These are phyloP conservation scores for Melospiza melodia DNA, from an alignment of 2,113 vertebrate genomes.

Conservation along the genomic window DNA sequence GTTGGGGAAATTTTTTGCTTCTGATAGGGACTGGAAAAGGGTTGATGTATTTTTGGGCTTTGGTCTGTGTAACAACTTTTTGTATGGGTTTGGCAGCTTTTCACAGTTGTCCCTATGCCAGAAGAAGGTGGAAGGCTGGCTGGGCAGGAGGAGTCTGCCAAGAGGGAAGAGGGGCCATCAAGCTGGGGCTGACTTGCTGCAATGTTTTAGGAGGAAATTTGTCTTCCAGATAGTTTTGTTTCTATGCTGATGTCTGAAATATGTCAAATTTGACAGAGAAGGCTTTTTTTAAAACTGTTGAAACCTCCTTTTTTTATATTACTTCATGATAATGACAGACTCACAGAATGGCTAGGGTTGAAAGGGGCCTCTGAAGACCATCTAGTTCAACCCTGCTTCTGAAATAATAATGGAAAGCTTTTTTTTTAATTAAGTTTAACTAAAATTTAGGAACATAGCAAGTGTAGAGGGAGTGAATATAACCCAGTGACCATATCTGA, in stretches of 20 bases:
- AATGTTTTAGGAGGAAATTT: not conserved
- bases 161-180: not conserved
- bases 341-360: not conserved
- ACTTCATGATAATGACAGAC: not conserved
- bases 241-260: not conserved
- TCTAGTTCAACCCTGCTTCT: not conserved
- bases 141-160: not conserved
- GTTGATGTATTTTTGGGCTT: not conserved
- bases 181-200: not conserved
- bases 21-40: rapidly evolving
- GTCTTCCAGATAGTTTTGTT: not conserved
- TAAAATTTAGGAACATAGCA: not conserved
- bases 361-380: not conserved
- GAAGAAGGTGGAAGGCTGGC: not conserved
- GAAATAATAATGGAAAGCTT: not conserved
- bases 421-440: not conserved
- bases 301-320: not conserved
- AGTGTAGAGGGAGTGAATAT: not conserved
- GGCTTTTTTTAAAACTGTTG: not conserved
- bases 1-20: not conserved
- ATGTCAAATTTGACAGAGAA: not conserved
- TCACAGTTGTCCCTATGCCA: rapidly evolving
- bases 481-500: not conserved
- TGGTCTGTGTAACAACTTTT: not conserved
- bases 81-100: not conserved